Evolutionary conservation across 2,113 vertebrate genomes (phyloP).

Genomic region (Elanus axillaris): DNA sequence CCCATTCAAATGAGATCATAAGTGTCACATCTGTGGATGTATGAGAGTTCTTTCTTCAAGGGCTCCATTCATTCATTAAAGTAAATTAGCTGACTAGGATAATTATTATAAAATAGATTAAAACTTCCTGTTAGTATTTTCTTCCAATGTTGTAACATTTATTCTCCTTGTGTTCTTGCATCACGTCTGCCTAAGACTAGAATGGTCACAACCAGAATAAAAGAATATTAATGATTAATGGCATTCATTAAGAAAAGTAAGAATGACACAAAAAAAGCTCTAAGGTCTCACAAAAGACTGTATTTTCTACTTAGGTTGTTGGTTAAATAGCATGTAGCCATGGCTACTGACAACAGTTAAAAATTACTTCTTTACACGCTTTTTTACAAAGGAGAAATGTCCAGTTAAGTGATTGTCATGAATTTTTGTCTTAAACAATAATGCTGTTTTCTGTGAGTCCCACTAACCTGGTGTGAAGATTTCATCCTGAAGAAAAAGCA

Average conservation of each 20-base stretch:
- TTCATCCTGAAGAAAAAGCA: not conserved
- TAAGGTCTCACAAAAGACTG: not conserved
- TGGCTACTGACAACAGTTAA: not conserved
- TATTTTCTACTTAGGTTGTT: not conserved
- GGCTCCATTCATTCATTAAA: not conserved
- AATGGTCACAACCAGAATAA: not conserved
- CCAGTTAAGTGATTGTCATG: rapidly evolving
- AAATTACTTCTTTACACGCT: not conserved
- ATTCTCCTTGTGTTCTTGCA: not conserved
- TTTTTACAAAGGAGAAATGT: not conserved
- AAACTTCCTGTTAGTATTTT: not conserved
- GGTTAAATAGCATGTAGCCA: not conserved
- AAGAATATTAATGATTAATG: not conserved
- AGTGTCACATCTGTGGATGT: rapidly evolving
- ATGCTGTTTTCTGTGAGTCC: not conserved
- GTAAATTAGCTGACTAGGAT: not conserved
- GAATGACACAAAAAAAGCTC: not conserved
- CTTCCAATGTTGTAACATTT: not conserved
- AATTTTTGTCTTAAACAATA: not conserved
- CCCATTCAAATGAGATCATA: not conserved
- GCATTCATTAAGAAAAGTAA: not conserved
- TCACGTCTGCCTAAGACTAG: not conserved
- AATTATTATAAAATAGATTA: not conserved
- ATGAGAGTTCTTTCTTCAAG: not conserved
- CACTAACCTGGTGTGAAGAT: not conserved